Evolutionary conservation across 2,113 vertebrate genomes (phyloP).

Genomic region (Otolemur garnettii): DNA sequence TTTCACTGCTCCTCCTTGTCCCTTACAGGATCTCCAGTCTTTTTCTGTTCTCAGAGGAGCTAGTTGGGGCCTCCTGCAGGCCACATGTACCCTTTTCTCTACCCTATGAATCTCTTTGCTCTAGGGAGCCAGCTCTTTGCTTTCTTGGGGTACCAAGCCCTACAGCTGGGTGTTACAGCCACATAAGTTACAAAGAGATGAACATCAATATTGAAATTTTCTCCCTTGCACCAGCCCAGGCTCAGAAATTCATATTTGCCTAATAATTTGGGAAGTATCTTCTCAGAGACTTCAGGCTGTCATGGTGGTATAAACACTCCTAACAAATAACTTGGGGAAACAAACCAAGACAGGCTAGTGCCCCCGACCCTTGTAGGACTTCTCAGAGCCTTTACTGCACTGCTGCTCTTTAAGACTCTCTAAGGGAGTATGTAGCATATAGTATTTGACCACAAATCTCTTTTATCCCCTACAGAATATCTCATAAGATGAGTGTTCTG

Average conservation of each 20-base stretch:
- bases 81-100: background rate
- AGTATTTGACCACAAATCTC: background rate
- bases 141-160: background rate
- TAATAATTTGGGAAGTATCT: background rate
- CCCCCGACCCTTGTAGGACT: background rate
- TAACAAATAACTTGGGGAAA: background rate
- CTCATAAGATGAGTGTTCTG: background rate
- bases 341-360: background rate
- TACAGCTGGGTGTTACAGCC: background rate
- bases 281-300: background rate
- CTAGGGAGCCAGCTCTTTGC: background rate
- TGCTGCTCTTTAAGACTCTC: background rate
- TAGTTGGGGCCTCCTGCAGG: too few relatives aligned
- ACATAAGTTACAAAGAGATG: background rate
- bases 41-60: too few relatives aligned
- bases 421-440: fast-evolving
- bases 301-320: background rate
- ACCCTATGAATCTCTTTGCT: background rate
- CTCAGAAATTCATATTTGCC: background rate
- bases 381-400: background rate
- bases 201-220: background rate
- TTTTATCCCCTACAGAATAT: background rate
- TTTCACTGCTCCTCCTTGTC: background rate
- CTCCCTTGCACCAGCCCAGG: background rate
- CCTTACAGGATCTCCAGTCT: background rate